Percentiles rank a stretch among this genome's conserved stretches.
Evolutionary conservation across 2,113 vertebrate genomes (phyloP).

Genomic region (Corvus moneduloides): DNA sequence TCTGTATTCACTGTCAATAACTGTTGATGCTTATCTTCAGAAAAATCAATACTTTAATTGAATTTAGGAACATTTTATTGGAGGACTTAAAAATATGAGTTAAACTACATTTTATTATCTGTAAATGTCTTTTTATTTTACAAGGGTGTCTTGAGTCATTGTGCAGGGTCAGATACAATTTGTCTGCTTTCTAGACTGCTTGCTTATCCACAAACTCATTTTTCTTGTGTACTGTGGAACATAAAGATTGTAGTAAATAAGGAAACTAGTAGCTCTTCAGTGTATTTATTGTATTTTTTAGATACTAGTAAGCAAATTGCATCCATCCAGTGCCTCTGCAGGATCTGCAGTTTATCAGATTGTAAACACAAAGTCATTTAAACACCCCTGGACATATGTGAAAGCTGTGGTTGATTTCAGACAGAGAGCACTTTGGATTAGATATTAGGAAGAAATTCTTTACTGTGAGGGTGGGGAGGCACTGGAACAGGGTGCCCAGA

Average conservation of each 20-base stretch:
- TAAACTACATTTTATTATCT: background rate
- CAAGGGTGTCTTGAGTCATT: background rate
- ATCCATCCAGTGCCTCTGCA: background rate
- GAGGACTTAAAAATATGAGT: background rate
- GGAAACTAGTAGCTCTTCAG: background rate
- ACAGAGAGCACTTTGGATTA: background rate
- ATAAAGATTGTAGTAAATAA: background rate
- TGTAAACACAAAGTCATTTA: background rate
- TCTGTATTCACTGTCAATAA: background rate
- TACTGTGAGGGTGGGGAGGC: background rate
- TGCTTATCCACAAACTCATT: background rate
- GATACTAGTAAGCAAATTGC: background rate
- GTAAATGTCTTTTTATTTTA: background rate
- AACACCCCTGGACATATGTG: background rate
- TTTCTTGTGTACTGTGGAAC: background rate
- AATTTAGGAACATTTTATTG: background rate
- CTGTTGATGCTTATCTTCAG: background rate
- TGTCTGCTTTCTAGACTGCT: background rate
- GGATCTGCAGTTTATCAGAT: background rate
- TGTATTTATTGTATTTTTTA: background rate
- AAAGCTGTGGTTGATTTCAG: background rate
- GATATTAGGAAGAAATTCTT: background rate
- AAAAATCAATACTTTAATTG: background rate
- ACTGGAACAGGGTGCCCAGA: background rate
- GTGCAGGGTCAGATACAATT: background rate